These are phyloP conservation scores for Sarcophaga caerulescens DNA, from an alignment of 2,888 invertebrate species.

Conservation along the genomic window DNA sequence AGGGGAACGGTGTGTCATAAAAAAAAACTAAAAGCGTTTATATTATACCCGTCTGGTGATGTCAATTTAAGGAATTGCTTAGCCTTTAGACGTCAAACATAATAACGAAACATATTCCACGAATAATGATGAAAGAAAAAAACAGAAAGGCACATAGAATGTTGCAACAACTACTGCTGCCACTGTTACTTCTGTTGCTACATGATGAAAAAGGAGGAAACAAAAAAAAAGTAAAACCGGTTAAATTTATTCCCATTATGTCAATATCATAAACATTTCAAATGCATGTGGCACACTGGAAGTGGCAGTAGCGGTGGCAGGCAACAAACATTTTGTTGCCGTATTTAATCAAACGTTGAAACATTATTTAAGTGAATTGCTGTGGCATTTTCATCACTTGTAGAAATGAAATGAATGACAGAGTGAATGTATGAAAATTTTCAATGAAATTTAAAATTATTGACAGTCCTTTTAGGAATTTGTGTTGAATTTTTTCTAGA, in stretches of 20 bases:
- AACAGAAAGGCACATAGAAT: not conserved
- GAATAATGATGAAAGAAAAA: not conserved
- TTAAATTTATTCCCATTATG: slow-evolving; percentile 62
- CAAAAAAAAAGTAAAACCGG: not conserved
- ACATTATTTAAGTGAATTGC: slow-evolving; percentile 37
- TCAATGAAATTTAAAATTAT: slow-evolving; percentile 13
- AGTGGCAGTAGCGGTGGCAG: not conserved
- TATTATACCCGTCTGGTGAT: slow-evolving; percentile 61
- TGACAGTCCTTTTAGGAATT: slow-evolving; percentile 40
- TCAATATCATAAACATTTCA: slow-evolving; percentile 64
- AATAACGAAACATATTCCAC: slow-evolving; percentile 29
- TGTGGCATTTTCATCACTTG: slow-evolving; percentile 46
- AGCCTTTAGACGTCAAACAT: slow-evolving; percentile 64
- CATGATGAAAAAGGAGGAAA: slow-evolving; percentile 2
- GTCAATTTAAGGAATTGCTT: slow-evolving; percentile 67
- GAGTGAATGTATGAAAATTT: slow-evolving; percentile 10
- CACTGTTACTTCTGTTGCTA: not conserved
- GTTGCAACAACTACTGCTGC: not conserved
- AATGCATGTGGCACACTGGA: slow-evolving; percentile 39
- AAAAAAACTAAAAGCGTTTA: slow-evolving; percentile 22
- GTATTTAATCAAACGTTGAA: slow-evolving; percentile 37
- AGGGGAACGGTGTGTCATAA: not conserved
- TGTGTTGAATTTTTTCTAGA: not conserved
- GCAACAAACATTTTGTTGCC: not conserved
- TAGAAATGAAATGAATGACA: not conserved